A percentile compares a stretch with the other conserved stretches of the same genome.
phyloP scores from a whole-genome alignment of 2,797 vertebrate species.

The Centropyge bicolor region DNA sequence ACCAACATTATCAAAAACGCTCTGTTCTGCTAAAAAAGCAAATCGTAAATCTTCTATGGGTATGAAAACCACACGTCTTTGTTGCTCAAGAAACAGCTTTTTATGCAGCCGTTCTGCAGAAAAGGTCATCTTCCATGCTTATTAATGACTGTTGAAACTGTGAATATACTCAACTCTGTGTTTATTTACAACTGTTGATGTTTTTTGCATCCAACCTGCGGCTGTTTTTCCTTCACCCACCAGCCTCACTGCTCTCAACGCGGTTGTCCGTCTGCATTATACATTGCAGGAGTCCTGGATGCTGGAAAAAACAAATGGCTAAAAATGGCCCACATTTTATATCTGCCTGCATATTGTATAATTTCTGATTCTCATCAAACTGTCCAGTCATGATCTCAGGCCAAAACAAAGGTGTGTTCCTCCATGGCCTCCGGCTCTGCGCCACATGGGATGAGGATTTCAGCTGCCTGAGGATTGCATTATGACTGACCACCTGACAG shows the following conservation, averaged over 20 bases:
- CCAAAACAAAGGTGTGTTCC: background rate
- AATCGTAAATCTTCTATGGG: no score
- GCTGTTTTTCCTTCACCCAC: background rate
- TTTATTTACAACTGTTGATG: slow-evolving; percentile 38
- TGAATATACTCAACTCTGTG: background rate
- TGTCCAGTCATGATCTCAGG: background rate
- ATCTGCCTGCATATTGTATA: background rate
- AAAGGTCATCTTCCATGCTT: background rate
- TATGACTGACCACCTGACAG: background rate
- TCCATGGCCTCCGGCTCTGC: background rate
- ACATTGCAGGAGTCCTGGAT: background rate
- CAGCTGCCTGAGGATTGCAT: background rate
- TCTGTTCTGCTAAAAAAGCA: background rate
- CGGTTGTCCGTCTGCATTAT: background rate
- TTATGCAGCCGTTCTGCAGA: background rate
- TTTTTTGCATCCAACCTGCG: background rate
- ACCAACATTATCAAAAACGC: background rate
- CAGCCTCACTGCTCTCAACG: background rate
- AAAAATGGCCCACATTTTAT: background rate
- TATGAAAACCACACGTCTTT: background rate
- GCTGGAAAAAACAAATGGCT: background rate
- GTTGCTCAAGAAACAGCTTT: background rate
- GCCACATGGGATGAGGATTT: background rate
- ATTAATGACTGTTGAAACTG: slow-evolving; percentile 3
- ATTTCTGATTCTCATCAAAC: background rate